phyloP scores from a whole-genome alignment of 2,888 invertebrate genomes.

The Campoletis raptor region DNA sequence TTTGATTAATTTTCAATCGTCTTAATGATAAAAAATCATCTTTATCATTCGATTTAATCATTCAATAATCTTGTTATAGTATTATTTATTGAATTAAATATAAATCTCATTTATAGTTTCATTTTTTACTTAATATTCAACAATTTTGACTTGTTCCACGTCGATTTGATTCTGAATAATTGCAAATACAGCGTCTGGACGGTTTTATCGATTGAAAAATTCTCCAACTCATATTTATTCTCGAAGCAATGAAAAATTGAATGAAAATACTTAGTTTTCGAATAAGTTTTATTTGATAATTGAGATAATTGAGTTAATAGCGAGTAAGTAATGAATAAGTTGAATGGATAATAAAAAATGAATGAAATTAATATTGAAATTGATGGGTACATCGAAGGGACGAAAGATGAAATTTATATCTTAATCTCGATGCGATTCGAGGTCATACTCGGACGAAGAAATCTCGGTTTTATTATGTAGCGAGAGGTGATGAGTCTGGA shows the following conservation, averaged over 20 bases:
- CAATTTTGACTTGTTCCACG: neutral
- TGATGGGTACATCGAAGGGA: neutral
- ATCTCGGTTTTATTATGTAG: slow-evolving; percentile 40
- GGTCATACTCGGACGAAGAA: slow-evolving; percentile 54
- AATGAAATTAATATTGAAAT: neutral
- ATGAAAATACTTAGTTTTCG: neutral
- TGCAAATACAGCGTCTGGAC: neutral
- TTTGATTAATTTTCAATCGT: neutral
- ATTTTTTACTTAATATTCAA: neutral
- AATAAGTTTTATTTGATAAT: neutral
- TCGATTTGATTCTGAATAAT: too few relatives aligned
- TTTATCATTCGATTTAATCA: neutral
- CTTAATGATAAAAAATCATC: neutral
- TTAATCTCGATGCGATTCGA: slow-evolving; percentile 31
- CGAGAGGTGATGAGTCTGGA: slow-evolving; percentile 31
- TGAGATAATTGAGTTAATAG: neutral
- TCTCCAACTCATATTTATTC: neutral
- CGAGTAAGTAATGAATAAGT: neutral
- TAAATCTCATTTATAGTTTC: neutral
- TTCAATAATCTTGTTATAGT: too few relatives aligned
- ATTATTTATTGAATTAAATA: neutral
- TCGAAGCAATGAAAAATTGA: neutral
- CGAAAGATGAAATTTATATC: neutral
- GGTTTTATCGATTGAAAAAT: neutral
- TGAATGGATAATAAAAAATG: neutral